These are phyloP conservation scores for Homarus americanus DNA, from an alignment of 1,140 invertebrate species.

Conservation along the genomic window DNA sequence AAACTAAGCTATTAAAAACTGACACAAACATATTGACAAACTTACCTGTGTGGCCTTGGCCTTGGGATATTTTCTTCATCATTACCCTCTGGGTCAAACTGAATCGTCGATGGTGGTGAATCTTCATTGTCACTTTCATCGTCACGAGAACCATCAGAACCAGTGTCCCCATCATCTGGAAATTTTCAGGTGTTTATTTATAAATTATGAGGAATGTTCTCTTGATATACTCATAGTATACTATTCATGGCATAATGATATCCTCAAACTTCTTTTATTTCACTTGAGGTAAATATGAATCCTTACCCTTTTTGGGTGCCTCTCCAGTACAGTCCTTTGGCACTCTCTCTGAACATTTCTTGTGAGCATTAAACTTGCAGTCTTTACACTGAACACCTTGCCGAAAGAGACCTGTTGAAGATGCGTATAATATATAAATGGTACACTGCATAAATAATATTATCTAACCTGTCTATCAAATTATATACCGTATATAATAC, in stretches of 20 bases:
- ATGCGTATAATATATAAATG: not conserved
- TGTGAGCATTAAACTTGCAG: constrained; percentile 98
- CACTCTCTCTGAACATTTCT: constrained; percentile 96
- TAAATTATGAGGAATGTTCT: not conserved
- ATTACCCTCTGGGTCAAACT: constrained; percentile 18
- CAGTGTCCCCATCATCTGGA: constrained; percentile 50
- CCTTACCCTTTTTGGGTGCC: constrained; percentile 74
- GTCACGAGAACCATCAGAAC: constrained; percentile 57
- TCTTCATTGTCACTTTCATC: constrained; percentile 65
- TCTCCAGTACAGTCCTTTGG: constrained; percentile 98
- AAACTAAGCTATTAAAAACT: too few relatives aligned
- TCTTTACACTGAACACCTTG: constrained; percentile 96
- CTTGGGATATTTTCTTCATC: constrained; percentile 27
- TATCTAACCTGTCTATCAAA: not conserved
- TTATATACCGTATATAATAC: too few relatives aligned
- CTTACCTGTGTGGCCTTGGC: constrained; percentile 47
- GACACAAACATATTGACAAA: too few relatives aligned
- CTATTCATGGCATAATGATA: too few relatives aligned
- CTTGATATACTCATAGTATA: too few relatives aligned
- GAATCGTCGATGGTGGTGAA: not conserved
- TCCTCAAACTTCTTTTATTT: not conserved
- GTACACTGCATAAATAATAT: not conserved
- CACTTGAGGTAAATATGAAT: not conserved
- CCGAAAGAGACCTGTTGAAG: constrained; percentile 46
- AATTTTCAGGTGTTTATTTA: not conserved